These are phyloP conservation scores for Montipora capitata DNA, from an alignment of 92 coral and sea anemone species.

Conservation along the genomic window DNA sequence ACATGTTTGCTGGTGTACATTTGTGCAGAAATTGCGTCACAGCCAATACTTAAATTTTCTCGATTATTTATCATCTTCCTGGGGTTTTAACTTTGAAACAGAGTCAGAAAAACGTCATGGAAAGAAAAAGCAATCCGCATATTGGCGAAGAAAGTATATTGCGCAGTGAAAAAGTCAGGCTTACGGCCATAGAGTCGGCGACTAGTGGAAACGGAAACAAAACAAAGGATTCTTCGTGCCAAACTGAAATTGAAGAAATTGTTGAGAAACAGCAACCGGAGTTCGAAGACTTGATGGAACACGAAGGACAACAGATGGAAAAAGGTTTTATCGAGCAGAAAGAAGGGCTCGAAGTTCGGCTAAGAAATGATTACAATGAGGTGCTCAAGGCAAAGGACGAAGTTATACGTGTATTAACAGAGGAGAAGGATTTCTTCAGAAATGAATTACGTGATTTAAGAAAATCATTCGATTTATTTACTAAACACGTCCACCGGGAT, in stretches of 20 bases:
- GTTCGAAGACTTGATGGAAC: slow-evolving; percentile 53
- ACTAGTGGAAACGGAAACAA: neutral
- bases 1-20: neutral
- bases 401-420: slow-evolving; percentile 63
- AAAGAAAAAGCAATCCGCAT: neutral
- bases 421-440: slow-evolving; percentile 76
- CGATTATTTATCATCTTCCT: neutral
- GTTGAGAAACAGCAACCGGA: slow-evolving; percentile 26
- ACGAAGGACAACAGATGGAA: slow-evolving; percentile 48
- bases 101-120: slow-evolving; percentile 9
- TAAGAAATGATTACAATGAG: slow-evolving; percentile 50
- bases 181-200: neutral
- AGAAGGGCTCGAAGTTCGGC: slow-evolving; percentile 31
- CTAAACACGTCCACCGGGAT: slow-evolving; percentile 30
- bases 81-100: neutral
- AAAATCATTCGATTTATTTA: slow-evolving; percentile 43
- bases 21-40: neutral
- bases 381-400: slow-evolving; percentile 59
- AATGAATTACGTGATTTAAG: slow-evolving; percentile 67
- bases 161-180: neutral
- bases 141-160: neutral
- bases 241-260: slow-evolving; percentile 61
- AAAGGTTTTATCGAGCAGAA: slow-evolving; percentile 55
- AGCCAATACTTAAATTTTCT: neutral
- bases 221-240: slow-evolving; percentile 38